These are phyloP conservation scores for Empidonax alnorum DNA, from an alignment of 2,113 vertebrate genomes.

Conservation along the genomic window DNA sequence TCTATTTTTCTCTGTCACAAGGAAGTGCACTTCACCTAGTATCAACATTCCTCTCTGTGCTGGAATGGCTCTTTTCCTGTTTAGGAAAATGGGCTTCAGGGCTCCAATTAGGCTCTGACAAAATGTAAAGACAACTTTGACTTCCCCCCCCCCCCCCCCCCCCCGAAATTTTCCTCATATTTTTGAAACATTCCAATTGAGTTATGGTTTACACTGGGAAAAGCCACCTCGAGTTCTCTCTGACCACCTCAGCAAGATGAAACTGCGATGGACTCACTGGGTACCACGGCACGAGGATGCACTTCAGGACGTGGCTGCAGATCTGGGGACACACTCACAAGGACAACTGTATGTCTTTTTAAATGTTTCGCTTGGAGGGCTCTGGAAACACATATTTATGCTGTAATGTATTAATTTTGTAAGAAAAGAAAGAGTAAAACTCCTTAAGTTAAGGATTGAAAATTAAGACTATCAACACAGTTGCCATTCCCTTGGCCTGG, in stretches of 20 bases:
- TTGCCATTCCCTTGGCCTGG: not conserved
- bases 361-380: not conserved
- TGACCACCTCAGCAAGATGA: not conserved
- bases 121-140: not conserved
- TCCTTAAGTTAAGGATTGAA: not conserved
- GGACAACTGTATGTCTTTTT: fast-evolving
- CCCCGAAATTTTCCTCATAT: not conserved
- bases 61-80: constrained; percentile 68
- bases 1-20: constrained; percentile 66
- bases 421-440: not conserved
- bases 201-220: not conserved
- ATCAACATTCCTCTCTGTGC: constrained; percentile 35
- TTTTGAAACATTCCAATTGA: not conserved
- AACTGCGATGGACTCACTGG: fast-evolving
- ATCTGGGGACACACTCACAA: not conserved
- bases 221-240: not conserved
- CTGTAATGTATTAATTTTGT: not conserved
- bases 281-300: fast-evolving
- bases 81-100: constrained; percentile 55
- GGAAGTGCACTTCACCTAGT: constrained; percentile 64
- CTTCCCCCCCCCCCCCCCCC: too few relatives aligned
- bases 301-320: not conserved
- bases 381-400: not conserved
- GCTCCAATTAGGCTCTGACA: not conserved
- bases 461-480: not conserved